Conservation (phyloP, 2,888 invertebrate genomes). For the Drepanosiphum platanoidis region DNA sequence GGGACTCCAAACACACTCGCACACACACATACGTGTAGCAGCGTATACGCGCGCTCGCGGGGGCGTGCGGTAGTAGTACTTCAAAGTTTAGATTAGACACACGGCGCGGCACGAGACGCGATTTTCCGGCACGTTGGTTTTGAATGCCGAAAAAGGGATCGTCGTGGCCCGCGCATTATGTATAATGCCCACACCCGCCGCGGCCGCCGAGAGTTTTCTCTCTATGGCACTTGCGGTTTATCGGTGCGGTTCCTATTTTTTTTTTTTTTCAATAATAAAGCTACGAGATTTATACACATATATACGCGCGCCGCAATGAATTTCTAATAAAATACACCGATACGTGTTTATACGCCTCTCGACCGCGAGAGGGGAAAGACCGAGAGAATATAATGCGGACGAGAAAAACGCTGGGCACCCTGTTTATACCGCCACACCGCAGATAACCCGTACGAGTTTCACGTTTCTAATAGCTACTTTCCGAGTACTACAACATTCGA, state of each 20-base stretch:
- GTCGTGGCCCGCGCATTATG: background rate
- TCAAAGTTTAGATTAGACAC: conserved; percentile 58
- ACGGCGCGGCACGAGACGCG: conserved; percentile 53
- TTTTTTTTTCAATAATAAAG: conserved; percentile 46
- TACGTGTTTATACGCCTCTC: background rate
- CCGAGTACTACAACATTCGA: too few relatives aligned
- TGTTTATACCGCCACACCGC: background rate
- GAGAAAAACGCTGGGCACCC: conserved; percentile 15
- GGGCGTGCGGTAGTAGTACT: background rate
- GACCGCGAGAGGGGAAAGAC: conserved; percentile 13
- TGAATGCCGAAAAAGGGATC: conserved; percentile 48
- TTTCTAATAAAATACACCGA: conserved; percentile 41
- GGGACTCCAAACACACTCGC: background rate
- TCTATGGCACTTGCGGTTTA: conserved; percentile 22
- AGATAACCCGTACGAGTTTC: background rate
- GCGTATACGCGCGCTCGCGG: background rate
- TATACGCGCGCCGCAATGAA: background rate
- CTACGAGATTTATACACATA: background rate
- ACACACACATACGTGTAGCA: background rate
- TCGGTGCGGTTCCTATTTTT: conserved; percentile 30
- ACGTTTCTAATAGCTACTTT: too few relatives aligned
- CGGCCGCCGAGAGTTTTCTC: conserved; percentile 17
- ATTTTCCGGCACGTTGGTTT: conserved; percentile 53
- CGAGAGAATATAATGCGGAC: background rate
- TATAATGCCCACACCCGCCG: background rate